Percentiles rank a stretch among this genome's conserved stretches.
These are phyloP conservation scores for Lasaia peninsularis DNA, from an alignment of 1,140 invertebrate genomes.

Conservation along the genomic window DNA sequence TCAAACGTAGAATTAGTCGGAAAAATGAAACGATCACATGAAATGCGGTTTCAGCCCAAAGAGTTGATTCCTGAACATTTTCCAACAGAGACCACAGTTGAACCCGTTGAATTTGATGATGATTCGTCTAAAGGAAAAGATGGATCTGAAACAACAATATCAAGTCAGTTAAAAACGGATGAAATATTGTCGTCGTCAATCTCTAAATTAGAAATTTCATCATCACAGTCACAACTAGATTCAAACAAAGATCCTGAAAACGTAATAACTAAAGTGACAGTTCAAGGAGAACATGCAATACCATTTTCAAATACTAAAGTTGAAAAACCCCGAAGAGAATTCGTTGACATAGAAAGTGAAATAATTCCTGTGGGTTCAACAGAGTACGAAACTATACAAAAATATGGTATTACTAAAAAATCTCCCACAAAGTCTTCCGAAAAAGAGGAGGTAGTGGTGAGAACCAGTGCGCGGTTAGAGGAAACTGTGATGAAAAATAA, in stretches of 20 bases:
- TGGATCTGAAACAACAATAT: slow-evolving; percentile 64
- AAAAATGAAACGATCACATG: slow-evolving; percentile 91
- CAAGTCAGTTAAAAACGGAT: slow-evolving; percentile 65
- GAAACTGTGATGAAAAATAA: slow-evolving; percentile 35
- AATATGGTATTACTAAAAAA: slow-evolving; percentile 38
- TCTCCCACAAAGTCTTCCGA: slow-evolving; percentile 25
- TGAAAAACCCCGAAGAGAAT: slow-evolving; percentile 53
- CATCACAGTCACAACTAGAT: slow-evolving; percentile 52
- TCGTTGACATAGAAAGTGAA: slow-evolving; percentile 70
- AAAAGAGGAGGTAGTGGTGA: slow-evolving; percentile 35
- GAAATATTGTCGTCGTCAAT: slow-evolving; percentile 64
- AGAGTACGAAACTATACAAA: slow-evolving; percentile 68
- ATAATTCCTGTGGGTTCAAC: slow-evolving; percentile 69
- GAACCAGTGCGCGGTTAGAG: slow-evolving; percentile 32
- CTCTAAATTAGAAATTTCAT: slow-evolving; percentile 63
- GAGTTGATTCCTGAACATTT: slow-evolving; percentile 73
- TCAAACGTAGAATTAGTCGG: slow-evolving; percentile 73
- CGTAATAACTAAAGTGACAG: slow-evolving; percentile 34
- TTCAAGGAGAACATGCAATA: slow-evolving; percentile 40
- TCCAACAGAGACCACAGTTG: slow-evolving; percentile 52
- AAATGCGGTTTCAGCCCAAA: slow-evolving; percentile 92
- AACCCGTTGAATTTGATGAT: slow-evolving; percentile 66
- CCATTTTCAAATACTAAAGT: slow-evolving; percentile 63
- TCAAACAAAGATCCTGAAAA: slow-evolving; percentile 49
- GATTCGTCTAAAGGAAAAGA: slow-evolving; percentile 60